Evolutionary conservation across 2,888 invertebrate genomes (phyloP), one percentile per base, ranked within the genome.

Genomic region (Unio pictorum): DNA sequence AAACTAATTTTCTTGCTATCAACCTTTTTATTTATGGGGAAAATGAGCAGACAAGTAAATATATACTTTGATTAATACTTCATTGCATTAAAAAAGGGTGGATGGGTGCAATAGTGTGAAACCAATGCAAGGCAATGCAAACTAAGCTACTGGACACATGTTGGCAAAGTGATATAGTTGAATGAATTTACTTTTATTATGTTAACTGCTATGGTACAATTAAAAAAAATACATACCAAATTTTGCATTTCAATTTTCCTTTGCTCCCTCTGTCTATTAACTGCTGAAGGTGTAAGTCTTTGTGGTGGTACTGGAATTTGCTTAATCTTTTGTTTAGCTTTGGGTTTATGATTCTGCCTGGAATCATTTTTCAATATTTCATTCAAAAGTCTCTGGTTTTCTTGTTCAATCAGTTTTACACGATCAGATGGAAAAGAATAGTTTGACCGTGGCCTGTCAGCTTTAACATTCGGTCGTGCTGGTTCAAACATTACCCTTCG

Each of bases 171-270:
- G 45, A 11, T 11, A 45, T 1, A 45, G 2, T 11, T 45, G 11
- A 45, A 11, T 11, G 11, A 8, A 45, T 45, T 45, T 8, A 45
- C 45, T 45, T 45, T 45, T 45, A 45, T 45, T 45, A 45, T 6
- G 11, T 45, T 45, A 45, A 45, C 11, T 45, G 11, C 45, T 45
- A 45, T 45, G 45, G 15, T 45, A 45, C 4, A 45, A 11, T 15
- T 45, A 3, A 3, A 15, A 15, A 45, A 45, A 45, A 45, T 60
- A 78, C 88, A 76, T 87, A 92, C 92, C 90, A 91, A 84, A 83
- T 92, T 92, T 73, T 92, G 92, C 72, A 87, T 86, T 74, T 92
- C 91, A 75, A 92, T 92, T 78, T 90, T 89, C 68, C 87, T 87
- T 73, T 92, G 92, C 30, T 91, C 88, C 73, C 87, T 90, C 68